These are phyloP conservation scores for Chrysomela aeneicollis DNA, from an alignment of 2,888 invertebrate genomes.

Conservation along the genomic window DNA sequence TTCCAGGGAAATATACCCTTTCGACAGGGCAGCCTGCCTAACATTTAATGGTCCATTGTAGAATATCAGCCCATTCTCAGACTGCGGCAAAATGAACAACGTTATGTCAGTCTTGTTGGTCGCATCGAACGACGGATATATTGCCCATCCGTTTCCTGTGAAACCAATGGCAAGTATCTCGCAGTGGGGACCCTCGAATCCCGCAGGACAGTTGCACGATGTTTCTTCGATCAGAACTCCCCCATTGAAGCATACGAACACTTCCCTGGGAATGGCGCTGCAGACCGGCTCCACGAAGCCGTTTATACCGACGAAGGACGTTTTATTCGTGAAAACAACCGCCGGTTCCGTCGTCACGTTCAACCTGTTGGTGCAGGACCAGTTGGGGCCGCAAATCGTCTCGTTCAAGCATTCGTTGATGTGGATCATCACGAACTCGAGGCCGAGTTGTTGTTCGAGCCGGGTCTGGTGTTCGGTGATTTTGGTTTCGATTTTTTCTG, in stretches of 20 bases:
- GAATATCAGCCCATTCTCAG: constrained; percentile 83
- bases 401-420: constrained; percentile 91
- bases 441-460: constrained; percentile 75
- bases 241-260: constrained; percentile 54
- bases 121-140: constrained; percentile 87
- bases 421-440: constrained; percentile 85
- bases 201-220: constrained; percentile 81
- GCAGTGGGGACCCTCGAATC: constrained; percentile 86
- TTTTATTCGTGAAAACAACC: constrained; percentile 90
- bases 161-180: constrained; percentile 90
- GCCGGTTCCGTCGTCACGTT: constrained; percentile 74
- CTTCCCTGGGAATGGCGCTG: constrained; percentile 61
- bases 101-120: constrained; percentile 86
- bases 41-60: constrained; percentile 80
- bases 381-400: constrained; percentile 70
- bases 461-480: constrained; percentile 75
- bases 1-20: constrained; percentile 92
- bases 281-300: constrained; percentile 85
- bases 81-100: constrained; percentile 80
- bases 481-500: constrained; percentile 88
- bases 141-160: constrained; percentile 90
- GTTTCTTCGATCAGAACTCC: constrained; percentile 66
- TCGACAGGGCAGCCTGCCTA: constrained; percentile 70
- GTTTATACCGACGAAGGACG: constrained; percentile 92
- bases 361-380: constrained; percentile 83